Evolutionary conservation across 2,888 invertebrate genomes (phyloP).

Genomic region (Periphyllus acericola): DNA sequence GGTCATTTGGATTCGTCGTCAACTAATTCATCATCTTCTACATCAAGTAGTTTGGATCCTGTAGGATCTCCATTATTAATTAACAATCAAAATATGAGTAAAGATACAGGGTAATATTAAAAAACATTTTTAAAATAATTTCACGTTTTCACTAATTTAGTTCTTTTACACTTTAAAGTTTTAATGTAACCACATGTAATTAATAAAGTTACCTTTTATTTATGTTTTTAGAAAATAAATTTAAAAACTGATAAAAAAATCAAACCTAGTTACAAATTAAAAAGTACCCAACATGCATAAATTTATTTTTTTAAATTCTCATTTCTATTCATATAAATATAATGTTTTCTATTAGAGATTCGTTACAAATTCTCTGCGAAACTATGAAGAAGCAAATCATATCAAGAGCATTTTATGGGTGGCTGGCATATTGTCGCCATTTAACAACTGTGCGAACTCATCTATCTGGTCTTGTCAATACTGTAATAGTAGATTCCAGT

Average conservation of each 20-base stretch:
- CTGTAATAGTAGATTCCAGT: constrained; percentile 76
- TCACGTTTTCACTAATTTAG: too few species aligned
- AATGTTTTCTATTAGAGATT: constrained; percentile 61
- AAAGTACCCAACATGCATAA: not conserved
- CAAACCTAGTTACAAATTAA: not conserved
- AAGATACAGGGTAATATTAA: constrained; percentile 54
- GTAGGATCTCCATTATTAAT: constrained; percentile 46
- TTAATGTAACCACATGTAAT: not conserved
- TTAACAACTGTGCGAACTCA: constrained; percentile 92
- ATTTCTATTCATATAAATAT: too few species aligned
- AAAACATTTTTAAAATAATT: not conserved
- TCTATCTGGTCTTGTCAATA: constrained; percentile 86
- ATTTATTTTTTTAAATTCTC: not conserved
- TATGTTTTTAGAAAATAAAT: not conserved
- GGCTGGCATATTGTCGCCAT: constrained; percentile 94
- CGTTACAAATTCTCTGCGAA: constrained; percentile 83
- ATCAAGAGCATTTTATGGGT: constrained; percentile 94
- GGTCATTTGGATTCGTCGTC: constrained; percentile 62
- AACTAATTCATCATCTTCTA: constrained; percentile 63
- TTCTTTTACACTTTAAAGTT: not conserved
- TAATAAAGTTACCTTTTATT: not conserved
- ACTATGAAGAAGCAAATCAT: constrained; percentile 96
- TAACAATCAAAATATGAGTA: constrained; percentile 29
- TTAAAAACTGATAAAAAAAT: too few species aligned
- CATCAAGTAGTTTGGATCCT: constrained; percentile 62